These are phyloP conservation scores for Aspidapion aeneum DNA, from an alignment of 2,888 invertebrate genomes.

Conservation along the genomic window DNA sequence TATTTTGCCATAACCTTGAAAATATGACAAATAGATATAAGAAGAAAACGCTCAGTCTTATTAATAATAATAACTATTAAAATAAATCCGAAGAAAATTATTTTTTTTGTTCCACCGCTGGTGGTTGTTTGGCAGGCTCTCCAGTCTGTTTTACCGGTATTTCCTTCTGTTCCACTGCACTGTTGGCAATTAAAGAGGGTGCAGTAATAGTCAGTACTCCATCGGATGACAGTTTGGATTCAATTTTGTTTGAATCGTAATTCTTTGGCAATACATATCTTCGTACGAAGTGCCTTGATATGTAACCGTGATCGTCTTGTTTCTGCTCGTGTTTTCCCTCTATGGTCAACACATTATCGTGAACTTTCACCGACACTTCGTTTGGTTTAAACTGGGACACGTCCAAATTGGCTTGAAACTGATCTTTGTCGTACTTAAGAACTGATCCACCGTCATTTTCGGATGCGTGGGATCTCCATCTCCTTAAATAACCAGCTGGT, in stretches of 20 bases:
- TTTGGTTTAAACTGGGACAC: slow-evolving; percentile 76
- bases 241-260: slow-evolving; percentile 67
- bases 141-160: slow-evolving; percentile 21
- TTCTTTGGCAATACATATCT: slow-evolving; percentile 71
- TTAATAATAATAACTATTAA: too few species aligned
- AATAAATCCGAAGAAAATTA: too few species aligned
- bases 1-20: too few species aligned
- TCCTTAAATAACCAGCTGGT: slow-evolving; percentile 17
- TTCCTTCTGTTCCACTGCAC: slow-evolving; percentile 17
- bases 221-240: slow-evolving; percentile 71
- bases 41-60: too few species aligned
- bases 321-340: slow-evolving; percentile 78
- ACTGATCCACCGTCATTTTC: slow-evolving; percentile 10
- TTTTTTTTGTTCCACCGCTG: slow-evolving; percentile 11
- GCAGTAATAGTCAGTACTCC: slow-evolving; percentile 68
- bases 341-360: slow-evolving; percentile 62
- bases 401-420: slow-evolving; percentile 69
- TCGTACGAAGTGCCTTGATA: slow-evolving; percentile 73
- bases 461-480: slow-evolving; percentile 13
- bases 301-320: slow-evolving; percentile 68
- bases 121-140: slow-evolving; percentile 18
- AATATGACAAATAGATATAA: too few species aligned
- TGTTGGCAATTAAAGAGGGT: slow-evolving; percentile 44
- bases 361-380: slow-evolving; percentile 70
- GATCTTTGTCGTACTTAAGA: slow-evolving; percentile 53